phyloP scores from a whole-genome alignment of 2,113 vertebrate species.

The Brachyhypopomus gauderio region DNA sequence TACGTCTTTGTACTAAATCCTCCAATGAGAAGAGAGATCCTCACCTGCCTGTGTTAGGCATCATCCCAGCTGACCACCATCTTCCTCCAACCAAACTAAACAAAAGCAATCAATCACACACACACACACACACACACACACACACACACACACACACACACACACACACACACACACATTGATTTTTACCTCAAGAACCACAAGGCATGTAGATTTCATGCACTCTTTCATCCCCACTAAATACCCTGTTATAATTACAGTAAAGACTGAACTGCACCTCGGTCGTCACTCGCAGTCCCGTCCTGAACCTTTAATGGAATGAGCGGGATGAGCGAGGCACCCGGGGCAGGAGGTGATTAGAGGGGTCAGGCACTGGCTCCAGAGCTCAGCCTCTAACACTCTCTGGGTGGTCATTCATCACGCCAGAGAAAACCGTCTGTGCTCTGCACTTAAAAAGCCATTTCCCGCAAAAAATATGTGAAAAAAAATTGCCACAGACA shows the following conservation, averaged over 20 bases:
- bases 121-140: no score
- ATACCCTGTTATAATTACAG: no score
- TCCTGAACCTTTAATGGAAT: background rate
- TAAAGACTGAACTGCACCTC: no score
- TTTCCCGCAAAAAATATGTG: no score
- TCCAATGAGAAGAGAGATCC: background rate
- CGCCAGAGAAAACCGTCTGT: background rate
- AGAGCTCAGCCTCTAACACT: background rate
- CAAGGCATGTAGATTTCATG: background rate
- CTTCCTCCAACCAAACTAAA: background rate
- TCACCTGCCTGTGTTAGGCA: background rate
- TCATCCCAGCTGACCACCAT: background rate
- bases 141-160: no score
- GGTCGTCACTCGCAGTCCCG: background rate
- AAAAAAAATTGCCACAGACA: no score
- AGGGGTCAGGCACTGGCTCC: background rate
- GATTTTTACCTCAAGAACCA: background rate
- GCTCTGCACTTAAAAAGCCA: background rate
- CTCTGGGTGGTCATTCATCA: no score
- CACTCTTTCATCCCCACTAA: background rate
- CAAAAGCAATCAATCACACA: background rate
- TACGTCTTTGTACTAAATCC: background rate
- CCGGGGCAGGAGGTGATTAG: background rate
- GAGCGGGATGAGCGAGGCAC: background rate
- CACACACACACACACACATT: background rate